A percentile compares a stretch with the other conserved stretches of the same genome.
phyloP scores from a whole-genome alignment of 2,888 invertebrate genomes.

The Anthophora plumipes region DNA sequence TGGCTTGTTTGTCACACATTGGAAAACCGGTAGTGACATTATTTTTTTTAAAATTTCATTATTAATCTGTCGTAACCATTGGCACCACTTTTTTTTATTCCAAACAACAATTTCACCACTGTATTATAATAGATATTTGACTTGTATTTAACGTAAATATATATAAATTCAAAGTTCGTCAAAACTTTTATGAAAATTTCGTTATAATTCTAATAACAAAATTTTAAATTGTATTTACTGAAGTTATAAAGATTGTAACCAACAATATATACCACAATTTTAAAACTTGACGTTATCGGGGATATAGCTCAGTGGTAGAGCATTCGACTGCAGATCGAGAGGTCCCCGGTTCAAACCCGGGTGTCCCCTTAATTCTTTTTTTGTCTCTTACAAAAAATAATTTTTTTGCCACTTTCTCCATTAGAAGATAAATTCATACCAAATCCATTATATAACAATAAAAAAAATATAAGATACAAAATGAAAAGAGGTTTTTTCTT shows the following conservation, averaged over 20 bases:
- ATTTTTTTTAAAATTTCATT: slow-evolving; percentile 62
- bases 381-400: slow-evolving; percentile 21
- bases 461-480: not conserved
- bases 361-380: slow-evolving; percentile 86
- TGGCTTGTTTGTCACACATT: slow-evolving; percentile 47
- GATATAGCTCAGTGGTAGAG: slow-evolving; percentile 91
- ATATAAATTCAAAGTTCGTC: no score
- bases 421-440: no score
- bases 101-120: not conserved
- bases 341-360: slow-evolving; percentile 90
- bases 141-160: no score
- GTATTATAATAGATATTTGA: no score
- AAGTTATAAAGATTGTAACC: not conserved
- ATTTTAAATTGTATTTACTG: no score
- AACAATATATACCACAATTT: not conserved
- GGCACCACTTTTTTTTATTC: slow-evolving; percentile 14
- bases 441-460: no score
- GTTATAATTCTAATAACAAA: not conserved
- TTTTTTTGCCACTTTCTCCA: no score
- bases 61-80: slow-evolving; percentile 47
- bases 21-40: slow-evolving; percentile 59
- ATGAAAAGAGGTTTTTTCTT: not conserved
- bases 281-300: slow-evolving; percentile 85
- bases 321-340: slow-evolving; percentile 92
- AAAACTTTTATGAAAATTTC: not conserved